phyloP scores from a whole-genome alignment of 2,113 vertebrate genomes.

The Mirza zaza region DNA sequence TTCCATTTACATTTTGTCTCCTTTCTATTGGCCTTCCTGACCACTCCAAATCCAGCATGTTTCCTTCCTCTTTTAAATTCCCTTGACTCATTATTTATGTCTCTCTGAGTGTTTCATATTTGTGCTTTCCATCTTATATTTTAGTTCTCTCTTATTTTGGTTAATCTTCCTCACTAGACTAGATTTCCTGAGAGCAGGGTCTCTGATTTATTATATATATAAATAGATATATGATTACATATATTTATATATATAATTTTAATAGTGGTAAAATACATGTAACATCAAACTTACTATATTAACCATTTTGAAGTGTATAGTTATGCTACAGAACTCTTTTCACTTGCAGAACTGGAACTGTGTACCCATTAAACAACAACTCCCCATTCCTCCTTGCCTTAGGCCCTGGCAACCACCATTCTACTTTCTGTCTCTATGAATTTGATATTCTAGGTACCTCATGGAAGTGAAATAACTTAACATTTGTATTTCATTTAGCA shows the following conservation, averaged over 20 bases:
- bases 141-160: constrained; percentile 18
- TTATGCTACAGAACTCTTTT: background rate
- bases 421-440: background rate
- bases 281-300: background rate
- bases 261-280: background rate
- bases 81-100: background rate
- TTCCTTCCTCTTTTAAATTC: background rate
- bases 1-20: background rate
- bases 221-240: background rate
- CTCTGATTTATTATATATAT: too few relatives aligned
- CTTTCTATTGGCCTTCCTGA: background rate
- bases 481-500: background rate
- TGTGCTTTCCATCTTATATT: background rate
- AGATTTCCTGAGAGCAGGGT: background rate
- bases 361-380: background rate
- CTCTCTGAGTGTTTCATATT: background rate
- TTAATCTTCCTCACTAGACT: background rate
- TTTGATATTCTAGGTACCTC: background rate
- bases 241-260: background rate
- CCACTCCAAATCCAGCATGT: background rate
- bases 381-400: background rate
- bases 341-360: background rate
- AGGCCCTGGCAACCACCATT: background rate
- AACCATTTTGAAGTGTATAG: background rate
- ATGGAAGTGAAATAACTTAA: background rate